A percentile compares a stretch with the other conserved stretches of the same genome.
These are phyloP conservation scores for Amazona vittata DNA, from an alignment of 2,113 vertebrate species.

Conservation along the genomic window DNA sequence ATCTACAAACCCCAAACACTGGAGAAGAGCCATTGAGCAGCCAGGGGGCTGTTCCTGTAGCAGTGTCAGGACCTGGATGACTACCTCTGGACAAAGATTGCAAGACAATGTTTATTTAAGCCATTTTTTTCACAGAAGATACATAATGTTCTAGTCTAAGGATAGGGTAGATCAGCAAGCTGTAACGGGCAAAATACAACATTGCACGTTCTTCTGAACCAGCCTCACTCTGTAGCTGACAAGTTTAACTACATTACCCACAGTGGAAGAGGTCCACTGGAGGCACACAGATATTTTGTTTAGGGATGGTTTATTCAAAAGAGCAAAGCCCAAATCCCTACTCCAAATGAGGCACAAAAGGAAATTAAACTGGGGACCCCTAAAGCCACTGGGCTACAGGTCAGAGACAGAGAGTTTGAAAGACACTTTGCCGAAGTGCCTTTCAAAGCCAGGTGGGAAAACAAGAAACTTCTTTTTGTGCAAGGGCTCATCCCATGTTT, in stretches of 20 bases:
- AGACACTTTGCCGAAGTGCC: neutral
- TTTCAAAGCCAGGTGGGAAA: neutral
- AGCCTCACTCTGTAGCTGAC: neutral
- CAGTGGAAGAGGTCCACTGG: neutral
- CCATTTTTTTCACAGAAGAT: neutral
- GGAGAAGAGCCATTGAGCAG: neutral
- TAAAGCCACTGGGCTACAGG: neutral
- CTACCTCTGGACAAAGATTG: neutral
- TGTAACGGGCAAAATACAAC: neutral
- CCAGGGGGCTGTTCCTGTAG: neutral
- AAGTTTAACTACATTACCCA: neutral
- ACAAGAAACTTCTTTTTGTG: neutral
- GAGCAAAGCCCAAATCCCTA: neutral
- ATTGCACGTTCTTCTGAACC: neutral
- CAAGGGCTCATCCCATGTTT: neutral
- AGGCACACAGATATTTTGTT: neutral
- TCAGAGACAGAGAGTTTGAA: neutral
- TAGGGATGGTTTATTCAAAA: neutral
- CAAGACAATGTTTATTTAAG: neutral
- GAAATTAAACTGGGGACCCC: neutral
- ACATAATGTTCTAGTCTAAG: fast-evolving
- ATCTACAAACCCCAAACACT: neutral
- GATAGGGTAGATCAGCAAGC: neutral
- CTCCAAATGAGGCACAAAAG: neutral
- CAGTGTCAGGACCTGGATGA: neutral